phyloP scores from a whole-genome alignment of 2,888 invertebrate species.

The Eupithecia vulgata region DNA sequence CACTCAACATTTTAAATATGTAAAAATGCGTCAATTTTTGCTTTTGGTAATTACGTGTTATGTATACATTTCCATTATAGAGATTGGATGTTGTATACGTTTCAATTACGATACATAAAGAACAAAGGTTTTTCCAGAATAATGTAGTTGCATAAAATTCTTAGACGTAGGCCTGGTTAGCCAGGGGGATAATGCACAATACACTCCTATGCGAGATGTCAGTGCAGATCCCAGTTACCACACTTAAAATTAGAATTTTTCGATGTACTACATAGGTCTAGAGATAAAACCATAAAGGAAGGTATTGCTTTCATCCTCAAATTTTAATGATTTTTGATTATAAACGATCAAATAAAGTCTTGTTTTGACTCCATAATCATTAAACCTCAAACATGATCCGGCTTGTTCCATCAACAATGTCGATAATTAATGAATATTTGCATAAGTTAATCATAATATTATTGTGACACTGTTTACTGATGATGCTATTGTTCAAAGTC shows the following conservation, averaged over 20 bases:
- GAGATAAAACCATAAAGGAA: neutral
- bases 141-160: neutral
- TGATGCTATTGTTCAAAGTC: conserved; percentile 46
- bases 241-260: too few relatives aligned
- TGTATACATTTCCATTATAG: neutral
- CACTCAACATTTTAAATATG: neutral
- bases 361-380: conserved; percentile 17
- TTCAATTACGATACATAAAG: neutral
- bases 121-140: neutral
- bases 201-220: too few relatives aligned
- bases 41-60: neutral
- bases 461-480: conserved; percentile 42
- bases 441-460: conserved; percentile 62
- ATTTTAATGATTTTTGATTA: neutral
- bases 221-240: too few relatives aligned
- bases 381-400: conserved; percentile 45
- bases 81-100: neutral
- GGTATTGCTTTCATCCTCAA: neutral
- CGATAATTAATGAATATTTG: conserved; percentile 69
- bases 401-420: conserved; percentile 59
- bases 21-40: neutral
- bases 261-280: too few relatives aligned
- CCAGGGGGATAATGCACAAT: too few relatives aligned
- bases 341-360: conserved; percentile 2
- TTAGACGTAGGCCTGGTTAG: too few relatives aligned